Evolutionary conservation across 2,888 invertebrate species (phyloP).

Genomic region (Yponomeuta sedellus): DNA sequence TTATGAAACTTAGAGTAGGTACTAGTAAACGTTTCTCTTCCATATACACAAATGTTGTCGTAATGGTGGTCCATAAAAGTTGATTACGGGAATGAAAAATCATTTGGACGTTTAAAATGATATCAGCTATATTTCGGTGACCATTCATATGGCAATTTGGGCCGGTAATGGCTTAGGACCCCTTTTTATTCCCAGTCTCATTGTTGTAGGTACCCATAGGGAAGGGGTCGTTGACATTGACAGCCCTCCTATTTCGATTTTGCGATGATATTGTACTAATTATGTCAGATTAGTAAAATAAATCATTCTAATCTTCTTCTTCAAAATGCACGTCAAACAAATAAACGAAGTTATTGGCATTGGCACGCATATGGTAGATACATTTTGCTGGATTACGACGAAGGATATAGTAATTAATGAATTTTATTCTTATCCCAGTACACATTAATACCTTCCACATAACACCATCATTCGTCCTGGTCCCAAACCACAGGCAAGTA

Average conservation of each 20-base stretch:
- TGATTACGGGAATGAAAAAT: neutral
- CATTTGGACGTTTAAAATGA: conserved; percentile 31
- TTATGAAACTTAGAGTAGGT: no score
- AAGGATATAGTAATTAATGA: no score
- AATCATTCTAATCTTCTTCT: neutral
- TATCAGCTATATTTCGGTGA: conserved; percentile 50
- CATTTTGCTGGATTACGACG: no score
- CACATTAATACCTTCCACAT: no score
- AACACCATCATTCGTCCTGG: no score
- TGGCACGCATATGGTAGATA: no score
- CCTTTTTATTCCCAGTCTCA: conserved; percentile 52
- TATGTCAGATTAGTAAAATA: conserved; percentile 45
- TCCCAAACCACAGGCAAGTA: no score
- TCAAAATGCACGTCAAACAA: neutral
- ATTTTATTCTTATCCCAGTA: no score
- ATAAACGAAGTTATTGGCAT: no score
- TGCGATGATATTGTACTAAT: conserved; percentile 59
- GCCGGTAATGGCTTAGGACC: conserved; percentile 60
- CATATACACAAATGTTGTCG: neutral
- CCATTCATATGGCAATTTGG: conserved; percentile 62
- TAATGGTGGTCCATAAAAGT: conserved; percentile 5
- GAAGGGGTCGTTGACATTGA: conserved; percentile 72
- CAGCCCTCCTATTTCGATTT: conserved; percentile 60
- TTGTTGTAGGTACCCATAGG: conserved; percentile 56
- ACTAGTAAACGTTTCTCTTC: neutral